These are phyloP conservation scores for Urechis unicinctus DNA, from an alignment of 2,888 invertebrate species.

Conservation along the genomic window DNA sequence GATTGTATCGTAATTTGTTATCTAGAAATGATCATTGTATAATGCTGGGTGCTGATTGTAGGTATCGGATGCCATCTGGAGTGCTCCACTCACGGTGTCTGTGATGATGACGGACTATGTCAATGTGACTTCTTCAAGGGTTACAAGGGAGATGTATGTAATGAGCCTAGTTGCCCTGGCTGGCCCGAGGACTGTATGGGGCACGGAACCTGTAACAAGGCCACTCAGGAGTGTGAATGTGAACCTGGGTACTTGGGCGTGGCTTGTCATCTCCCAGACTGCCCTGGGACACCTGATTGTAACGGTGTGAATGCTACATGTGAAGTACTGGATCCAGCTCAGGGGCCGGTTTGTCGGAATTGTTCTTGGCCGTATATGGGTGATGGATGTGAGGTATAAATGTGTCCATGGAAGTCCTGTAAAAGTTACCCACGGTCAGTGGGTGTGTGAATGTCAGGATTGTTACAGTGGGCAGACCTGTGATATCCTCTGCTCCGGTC, in stretches of 20 bases:
- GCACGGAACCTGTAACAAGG: constrained; percentile 25
- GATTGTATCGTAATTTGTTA: too few relatives aligned
- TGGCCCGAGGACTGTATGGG: constrained; percentile 31
- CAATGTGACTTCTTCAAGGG: constrained; percentile 27
- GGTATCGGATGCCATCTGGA: constrained; percentile 26
- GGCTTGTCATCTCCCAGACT: constrained; percentile 27
- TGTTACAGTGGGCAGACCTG: constrained; percentile 31
- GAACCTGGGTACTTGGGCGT: constrained; percentile 25
- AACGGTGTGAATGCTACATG: constrained; percentile 24
- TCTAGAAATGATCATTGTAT: too few relatives aligned
- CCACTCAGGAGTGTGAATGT: constrained; percentile 28
- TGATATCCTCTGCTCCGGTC: constrained; percentile 16
- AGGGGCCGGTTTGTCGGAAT: constrained; percentile 26
- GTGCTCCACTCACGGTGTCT: constrained; percentile 26
- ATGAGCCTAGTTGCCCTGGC: constrained; percentile 28
- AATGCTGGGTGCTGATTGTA: too few relatives aligned
- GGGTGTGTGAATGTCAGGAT: constrained; percentile 26
- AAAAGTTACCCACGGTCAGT: constrained; percentile 12
- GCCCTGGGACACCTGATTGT: constrained; percentile 29
- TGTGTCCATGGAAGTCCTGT: constrained; percentile 22
- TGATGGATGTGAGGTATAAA: constrained; percentile 26
- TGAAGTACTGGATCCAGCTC: constrained; percentile 15
- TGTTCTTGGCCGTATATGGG: constrained; percentile 28
- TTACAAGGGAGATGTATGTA: constrained; percentile 27
- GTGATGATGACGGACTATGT: constrained; percentile 23